Base-by-base conservation (phyloP, 2,113 vertebrate species). In the Fulmarus glacialis region DNA sequence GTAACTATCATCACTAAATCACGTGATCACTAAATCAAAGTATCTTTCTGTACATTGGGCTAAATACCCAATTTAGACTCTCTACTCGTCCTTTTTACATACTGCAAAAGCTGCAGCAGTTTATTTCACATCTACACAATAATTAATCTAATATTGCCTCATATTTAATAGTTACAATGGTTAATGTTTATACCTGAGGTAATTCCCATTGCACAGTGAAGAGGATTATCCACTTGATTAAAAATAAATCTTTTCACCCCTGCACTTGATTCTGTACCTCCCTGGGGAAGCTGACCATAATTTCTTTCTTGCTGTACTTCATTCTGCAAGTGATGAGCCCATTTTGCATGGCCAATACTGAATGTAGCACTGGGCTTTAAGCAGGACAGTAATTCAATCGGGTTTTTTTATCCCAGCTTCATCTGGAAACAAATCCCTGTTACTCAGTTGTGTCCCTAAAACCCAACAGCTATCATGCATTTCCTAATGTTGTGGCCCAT, bases 201-300 rank as follows among this genome's bases (percentile, higher is more conserved):
- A 96, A 97, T 94, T 96, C 89, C 86, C 94, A 88, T 63, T 77
- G 74, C 95, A 88, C 78, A 93, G 66, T 47, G 89, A 91, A 88
- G 89, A 94, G 84, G 91, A 96, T 97, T 96, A 97, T 91, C 89
- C 84, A 97, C 96, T 96, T 95, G 95, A 96, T 96, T 97, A 97
- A 97, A 96, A 96, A 97, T 96, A 97, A 97, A 96, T 97, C 97
- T 97, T 97, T 97, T 96, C 87, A 97, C 97, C 89, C 62, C 81
- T 92, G 81, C 81, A 88, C 66, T 96, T 85, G 84, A 95, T 93
- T 96, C 82, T 91, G 53, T 52, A 85, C 62, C 53, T 96, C 96
- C 77, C 81, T 90, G 73, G 74, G 81, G 96, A 97, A 94, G 82
- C 53, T 96, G 97, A 96, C 94, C 95, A 85, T 96, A 95, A 97